These are phyloP conservation scores for Mesitornis unicolor DNA, from an alignment of 2,113 vertebrate species.

Conservation along the genomic window DNA sequence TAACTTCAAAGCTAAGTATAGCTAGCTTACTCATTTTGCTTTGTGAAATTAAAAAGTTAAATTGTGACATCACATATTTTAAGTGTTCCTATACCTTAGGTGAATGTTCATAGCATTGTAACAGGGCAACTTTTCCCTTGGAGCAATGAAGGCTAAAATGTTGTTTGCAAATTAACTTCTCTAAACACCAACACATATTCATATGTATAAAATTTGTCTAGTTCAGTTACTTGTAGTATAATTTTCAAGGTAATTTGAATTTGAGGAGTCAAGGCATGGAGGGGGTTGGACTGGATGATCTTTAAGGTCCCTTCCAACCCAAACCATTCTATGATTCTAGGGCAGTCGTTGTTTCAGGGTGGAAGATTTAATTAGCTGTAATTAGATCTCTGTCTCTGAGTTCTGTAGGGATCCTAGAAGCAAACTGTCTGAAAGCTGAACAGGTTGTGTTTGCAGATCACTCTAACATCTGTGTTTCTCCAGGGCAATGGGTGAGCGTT, in stretches of 20 bases:
- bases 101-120: not conserved
- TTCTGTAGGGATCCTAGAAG: not conserved
- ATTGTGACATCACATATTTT: not conserved
- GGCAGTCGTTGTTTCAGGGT: not conserved
- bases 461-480: constrained; percentile 60
- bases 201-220: not conserved
- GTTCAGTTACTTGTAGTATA: not conserved
- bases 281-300: too few relatives aligned
- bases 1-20: constrained; percentile 4
- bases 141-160: not conserved
- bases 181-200: not conserved
- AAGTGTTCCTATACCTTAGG: not conserved
- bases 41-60: not conserved
- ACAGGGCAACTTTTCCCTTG: not conserved
- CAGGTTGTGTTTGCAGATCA: constrained; percentile 9
- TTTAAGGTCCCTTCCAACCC: too few relatives aligned
- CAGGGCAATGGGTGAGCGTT: constrained; percentile 93
- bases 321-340: not conserved
- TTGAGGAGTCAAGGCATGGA: constrained; percentile 10
- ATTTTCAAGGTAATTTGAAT: not conserved
- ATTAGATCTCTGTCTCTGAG: not conserved
- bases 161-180: not conserved
- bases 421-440: not conserved
- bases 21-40: not conserved
- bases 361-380: not conserved